phyloP scores from a whole-genome alignment of 2,797 vertebrate species.

The Halcyon chelicuti region DNA sequence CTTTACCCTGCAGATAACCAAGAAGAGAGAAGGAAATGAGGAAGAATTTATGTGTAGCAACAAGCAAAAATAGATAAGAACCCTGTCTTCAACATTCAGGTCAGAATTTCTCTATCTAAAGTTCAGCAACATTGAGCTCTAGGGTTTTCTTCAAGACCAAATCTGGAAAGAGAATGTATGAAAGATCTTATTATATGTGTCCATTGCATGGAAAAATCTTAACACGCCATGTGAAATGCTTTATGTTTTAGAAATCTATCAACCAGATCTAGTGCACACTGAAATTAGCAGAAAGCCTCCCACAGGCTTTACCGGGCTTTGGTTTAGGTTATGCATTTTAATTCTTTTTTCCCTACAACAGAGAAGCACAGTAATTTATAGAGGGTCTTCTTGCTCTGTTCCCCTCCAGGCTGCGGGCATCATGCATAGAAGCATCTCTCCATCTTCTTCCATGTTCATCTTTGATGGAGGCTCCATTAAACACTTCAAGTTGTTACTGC shows the following conservation, averaged over 20 bases:
- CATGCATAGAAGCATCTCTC: slow-evolving; percentile 34
- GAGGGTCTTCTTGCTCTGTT: slow-evolving; percentile 51
- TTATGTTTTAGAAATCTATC: slow-evolving; percentile 57
- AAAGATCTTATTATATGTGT: slow-evolving; percentile 17
- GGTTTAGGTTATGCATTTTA: slow-evolving; percentile 53
- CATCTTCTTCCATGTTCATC: slow-evolving; percentile 32
- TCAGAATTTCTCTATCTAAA: neutral
- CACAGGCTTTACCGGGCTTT: slow-evolving; percentile 47
- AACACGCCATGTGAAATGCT: slow-evolving; percentile 18
- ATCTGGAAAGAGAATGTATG: neutral
- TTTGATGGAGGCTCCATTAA: slow-evolving; percentile 49
- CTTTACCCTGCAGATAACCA: neutral
- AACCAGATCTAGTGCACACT: slow-evolving; percentile 15
- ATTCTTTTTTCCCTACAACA: slow-evolving; percentile 25
- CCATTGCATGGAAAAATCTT: slow-evolving; percentile 27
- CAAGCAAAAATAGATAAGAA: slow-evolving; percentile 18
- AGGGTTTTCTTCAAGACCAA: slow-evolving; percentile 24
- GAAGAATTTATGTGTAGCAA: neutral
- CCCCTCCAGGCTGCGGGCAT: slow-evolving; percentile 35
- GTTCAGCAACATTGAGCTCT: slow-evolving; percentile 4
- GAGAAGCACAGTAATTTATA: slow-evolving; percentile 52
- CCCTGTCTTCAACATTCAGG: neutral
- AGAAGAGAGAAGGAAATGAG: neutral
- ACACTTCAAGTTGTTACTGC: slow-evolving; percentile 13
- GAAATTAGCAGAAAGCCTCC: slow-evolving; percentile 61